These are phyloP conservation scores for Chydorus sphaericus DNA, from an alignment of 2,888 invertebrate genomes.

Conservation along the genomic window DNA sequence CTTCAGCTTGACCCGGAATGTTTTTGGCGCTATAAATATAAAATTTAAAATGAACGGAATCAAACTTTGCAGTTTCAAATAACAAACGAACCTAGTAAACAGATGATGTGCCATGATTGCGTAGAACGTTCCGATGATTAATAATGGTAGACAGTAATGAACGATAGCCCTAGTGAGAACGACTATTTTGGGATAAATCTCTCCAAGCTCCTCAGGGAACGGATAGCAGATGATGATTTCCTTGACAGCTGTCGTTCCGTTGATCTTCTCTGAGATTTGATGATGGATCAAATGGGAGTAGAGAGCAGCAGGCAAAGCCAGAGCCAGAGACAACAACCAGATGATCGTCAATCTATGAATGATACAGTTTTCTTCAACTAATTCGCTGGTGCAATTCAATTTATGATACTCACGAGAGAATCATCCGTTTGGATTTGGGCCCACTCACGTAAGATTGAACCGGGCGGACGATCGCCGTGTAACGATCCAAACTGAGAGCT, in stretches of 20 bases:
- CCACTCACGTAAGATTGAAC: conserved; percentile 53
- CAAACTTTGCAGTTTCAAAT: neutral
- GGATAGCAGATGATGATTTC: conserved; percentile 56
- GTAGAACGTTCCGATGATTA: conserved; percentile 77
- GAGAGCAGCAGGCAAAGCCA: conserved; percentile 64
- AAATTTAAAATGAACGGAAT: conserved; percentile 21
- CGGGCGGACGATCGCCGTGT: conserved; percentile 81
- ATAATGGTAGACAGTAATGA: conserved; percentile 71
- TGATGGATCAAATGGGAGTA: conserved; percentile 47
- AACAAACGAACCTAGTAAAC: conserved; percentile 29
- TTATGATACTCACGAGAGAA: too few species aligned
- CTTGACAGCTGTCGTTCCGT: conserved; percentile 21
- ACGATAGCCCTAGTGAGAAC: conserved; percentile 57
- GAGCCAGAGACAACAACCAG: conserved; percentile 59
- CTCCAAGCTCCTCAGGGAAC: conserved; percentile 46
- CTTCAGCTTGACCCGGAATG: conserved; percentile 53
- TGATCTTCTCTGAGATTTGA: too few species aligned
- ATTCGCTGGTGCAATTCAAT: too few species aligned
- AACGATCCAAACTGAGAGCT: conserved; percentile 75
- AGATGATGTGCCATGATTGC: conserved; percentile 74
- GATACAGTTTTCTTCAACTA: too few species aligned
- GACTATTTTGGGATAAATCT: conserved; percentile 45
- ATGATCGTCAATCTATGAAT: conserved; percentile 57
- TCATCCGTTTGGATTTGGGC: conserved; percentile 49
- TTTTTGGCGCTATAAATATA: conserved; percentile 64